phyloP scores from a whole-genome alignment of 2,113 vertebrate genomes.

The Todiramphus chloris region DNA sequence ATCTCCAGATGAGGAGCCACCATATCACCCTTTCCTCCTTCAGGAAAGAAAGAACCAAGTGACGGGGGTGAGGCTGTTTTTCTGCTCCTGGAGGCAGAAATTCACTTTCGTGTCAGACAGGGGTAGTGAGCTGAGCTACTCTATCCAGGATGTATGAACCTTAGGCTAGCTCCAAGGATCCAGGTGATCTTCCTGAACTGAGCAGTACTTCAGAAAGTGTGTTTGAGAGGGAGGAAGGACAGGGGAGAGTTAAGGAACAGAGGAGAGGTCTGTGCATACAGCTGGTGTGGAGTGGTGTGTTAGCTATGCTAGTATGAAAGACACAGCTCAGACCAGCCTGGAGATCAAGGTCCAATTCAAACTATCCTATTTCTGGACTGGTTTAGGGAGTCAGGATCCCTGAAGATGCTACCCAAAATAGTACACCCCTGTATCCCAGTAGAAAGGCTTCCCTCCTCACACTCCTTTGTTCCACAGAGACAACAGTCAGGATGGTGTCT shows the following conservation, averaged over 20 bases:
- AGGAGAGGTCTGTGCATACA: not conserved
- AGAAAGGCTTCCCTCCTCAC: not conserved
- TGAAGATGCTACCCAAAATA: not conserved
- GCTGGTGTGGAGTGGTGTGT: not conserved
- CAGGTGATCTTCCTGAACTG: not conserved
- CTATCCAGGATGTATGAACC: accelerated
- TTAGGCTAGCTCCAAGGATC: not conserved
- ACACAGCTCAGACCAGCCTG: not conserved
- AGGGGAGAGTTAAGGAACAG: not conserved
- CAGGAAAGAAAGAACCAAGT: not conserved
- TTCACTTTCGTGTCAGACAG: not conserved
- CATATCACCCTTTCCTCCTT: not conserved
- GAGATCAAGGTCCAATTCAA: not conserved
- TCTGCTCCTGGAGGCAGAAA: not conserved
- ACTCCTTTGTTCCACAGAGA: not conserved
- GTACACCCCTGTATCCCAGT: no score
- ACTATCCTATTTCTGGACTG: not conserved
- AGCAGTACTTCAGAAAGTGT: not conserved
- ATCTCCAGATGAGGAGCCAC: not conserved
- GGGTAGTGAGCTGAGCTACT: not conserved
- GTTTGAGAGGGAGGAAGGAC: not conserved
- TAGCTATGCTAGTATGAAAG: not conserved
- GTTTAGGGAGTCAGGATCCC: not conserved
- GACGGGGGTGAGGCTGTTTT: not conserved
- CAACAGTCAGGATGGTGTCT: not conserved